These are phyloP conservation scores for Scytalopus superciliaris DNA, from an alignment of 2,113 vertebrate genomes.

Conservation along the genomic window DNA sequence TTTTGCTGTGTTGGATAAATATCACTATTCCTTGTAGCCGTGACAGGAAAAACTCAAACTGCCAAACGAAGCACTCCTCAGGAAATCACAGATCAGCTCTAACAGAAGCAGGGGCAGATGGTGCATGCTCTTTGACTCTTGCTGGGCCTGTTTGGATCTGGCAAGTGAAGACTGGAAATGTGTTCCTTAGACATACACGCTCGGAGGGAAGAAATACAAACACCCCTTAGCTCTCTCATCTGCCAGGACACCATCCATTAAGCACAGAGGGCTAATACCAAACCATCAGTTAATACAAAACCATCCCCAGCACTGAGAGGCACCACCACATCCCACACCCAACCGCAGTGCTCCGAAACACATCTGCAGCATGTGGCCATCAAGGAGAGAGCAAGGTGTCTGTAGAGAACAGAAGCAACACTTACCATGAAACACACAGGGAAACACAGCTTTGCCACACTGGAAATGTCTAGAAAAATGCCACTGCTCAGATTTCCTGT, in stretches of 20 bases:
- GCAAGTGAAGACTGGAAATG: neutral
- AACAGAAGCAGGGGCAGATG: constrained; percentile 17
- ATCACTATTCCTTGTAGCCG: neutral
- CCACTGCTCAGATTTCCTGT: neutral
- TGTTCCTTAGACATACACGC: neutral
- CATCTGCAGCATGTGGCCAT: fast-evolving
- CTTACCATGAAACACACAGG: neutral
- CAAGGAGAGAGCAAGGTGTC: neutral
- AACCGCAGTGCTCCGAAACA: fast-evolving
- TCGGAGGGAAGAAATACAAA: neutral
- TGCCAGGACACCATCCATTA: neutral
- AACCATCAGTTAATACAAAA: neutral
- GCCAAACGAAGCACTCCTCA: neutral
- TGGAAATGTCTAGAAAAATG: neutral
- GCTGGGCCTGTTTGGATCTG: neutral
- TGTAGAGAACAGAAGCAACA: neutral
- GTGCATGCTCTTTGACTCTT: neutral
- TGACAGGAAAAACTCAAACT: constrained; percentile 13
- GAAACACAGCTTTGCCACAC: neutral
- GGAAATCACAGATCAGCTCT: neutral
- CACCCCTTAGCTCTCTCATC: neutral
- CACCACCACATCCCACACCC: neutral
- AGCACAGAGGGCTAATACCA: fast-evolving
- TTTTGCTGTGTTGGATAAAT: constrained; percentile 10
- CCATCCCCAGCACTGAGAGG: neutral